These are phyloP conservation scores for Champsocephalus gunnari DNA, from an alignment of 2,797 vertebrate species.

Conservation along the genomic window DNA sequence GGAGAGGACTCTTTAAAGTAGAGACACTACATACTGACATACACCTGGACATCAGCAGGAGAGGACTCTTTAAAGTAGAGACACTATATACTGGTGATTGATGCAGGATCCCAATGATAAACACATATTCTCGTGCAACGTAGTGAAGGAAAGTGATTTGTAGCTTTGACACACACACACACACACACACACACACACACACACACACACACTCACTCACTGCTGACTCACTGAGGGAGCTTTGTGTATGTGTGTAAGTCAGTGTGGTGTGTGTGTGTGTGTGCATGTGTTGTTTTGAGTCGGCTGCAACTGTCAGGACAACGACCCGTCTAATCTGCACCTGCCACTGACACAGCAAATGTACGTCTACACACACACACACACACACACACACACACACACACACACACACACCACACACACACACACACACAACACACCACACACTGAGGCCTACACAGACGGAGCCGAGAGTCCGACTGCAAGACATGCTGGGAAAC, in stretches of 20 bases:
- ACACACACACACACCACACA: constrained; percentile 36
- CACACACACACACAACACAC: constrained; percentile 37
- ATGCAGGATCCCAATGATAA: too few species aligned
- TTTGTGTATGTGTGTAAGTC: constrained; percentile 19
- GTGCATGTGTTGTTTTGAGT: constrained; percentile 75
- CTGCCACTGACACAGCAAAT: constrained; percentile 84
- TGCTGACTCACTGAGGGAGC: constrained; percentile 48
- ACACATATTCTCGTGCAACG: not conserved
- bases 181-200: not conserved
- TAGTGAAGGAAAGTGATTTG: constrained; percentile 3
- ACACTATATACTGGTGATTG: too few species aligned
- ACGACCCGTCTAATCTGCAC: constrained; percentile 78
- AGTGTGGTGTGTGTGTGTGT: constrained; percentile 34
- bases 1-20: too few species aligned
- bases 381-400: constrained; percentile 36
- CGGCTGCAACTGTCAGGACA: constrained; percentile 71
- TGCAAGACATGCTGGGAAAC: constrained; percentile 48
- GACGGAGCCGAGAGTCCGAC: constrained; percentile 42
- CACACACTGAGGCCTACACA: constrained; percentile 25
- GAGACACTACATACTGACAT: too few species aligned
- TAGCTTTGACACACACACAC: constrained; percentile 1
- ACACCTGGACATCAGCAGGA: too few species aligned
- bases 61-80: too few species aligned
- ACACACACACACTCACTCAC: not conserved
- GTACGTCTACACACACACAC: constrained; percentile 47